These are phyloP conservation scores for Pelecanus crispus DNA, from an alignment of 2,113 vertebrate species.

Conservation along the genomic window DNA sequence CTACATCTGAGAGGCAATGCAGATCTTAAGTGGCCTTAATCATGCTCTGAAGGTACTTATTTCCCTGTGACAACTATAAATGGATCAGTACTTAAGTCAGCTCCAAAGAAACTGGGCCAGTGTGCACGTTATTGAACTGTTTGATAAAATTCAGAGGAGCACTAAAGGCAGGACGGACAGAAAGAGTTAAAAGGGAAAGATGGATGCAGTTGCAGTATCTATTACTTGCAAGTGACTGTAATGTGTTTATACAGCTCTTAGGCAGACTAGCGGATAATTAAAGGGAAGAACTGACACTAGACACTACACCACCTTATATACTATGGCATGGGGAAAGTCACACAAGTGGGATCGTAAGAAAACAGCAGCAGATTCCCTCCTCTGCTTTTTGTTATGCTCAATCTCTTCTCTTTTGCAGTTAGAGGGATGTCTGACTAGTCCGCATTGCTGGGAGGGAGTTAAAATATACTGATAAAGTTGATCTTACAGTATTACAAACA, in stretches of 20 bases:
- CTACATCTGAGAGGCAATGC: background rate
- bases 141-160: background rate
- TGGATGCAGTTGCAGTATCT: slow-evolving; percentile 38
- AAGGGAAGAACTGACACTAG: background rate
- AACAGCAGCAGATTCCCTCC: background rate
- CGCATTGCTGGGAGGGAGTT: background rate
- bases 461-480: background rate
- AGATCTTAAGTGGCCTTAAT: background rate
- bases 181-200: slow-evolving; percentile 39
- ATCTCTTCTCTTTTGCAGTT: background rate
- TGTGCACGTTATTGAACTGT: background rate
- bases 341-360: background rate
- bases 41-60: background rate
- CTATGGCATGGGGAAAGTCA: background rate
- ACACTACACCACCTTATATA: background rate
- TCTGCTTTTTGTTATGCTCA: background rate
- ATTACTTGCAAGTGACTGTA: slow-evolving; percentile 9
- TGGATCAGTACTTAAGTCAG: background rate
- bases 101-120: background rate
- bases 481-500: background rate
- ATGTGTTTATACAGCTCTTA: slow-evolving; percentile 56
- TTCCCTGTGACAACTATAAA: background rate
- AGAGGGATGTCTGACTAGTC: background rate
- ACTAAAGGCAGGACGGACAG: background rate
- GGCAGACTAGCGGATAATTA: background rate